phyloP scores from a whole-genome alignment of 2,113 vertebrate species.

The Mola mola region DNA sequence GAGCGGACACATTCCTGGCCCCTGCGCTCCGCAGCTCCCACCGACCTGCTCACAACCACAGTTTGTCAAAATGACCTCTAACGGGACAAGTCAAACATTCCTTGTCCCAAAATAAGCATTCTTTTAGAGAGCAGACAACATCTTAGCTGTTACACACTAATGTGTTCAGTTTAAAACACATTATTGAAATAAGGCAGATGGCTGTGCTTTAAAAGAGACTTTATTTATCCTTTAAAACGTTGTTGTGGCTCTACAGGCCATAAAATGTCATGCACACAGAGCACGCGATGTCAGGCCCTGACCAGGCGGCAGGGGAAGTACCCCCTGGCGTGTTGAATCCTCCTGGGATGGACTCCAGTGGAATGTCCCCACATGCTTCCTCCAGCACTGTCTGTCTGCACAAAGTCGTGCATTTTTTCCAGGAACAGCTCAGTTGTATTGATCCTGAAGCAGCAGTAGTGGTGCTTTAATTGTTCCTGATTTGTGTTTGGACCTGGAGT shows the following conservation, averaged over 20 bases:
- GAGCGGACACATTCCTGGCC: conserved; percentile 67
- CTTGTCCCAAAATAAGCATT: not conserved
- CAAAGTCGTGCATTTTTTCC: conserved; percentile 5
- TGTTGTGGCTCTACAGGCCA: not conserved
- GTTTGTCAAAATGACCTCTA: not conserved
- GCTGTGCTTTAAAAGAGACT: not conserved
- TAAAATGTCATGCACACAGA: conserved; percentile 12
- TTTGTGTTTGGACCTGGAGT: conserved; percentile 2
- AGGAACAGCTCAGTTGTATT: not conserved
- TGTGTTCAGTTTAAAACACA: not conserved
- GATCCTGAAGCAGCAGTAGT: not conserved
- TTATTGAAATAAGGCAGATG: not conserved
- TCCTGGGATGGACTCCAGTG: conserved; percentile 49
- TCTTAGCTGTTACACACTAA: not conserved
- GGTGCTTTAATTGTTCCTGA: not conserved
- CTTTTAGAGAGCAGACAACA: not conserved
- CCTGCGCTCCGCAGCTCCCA: conserved; percentile 37
- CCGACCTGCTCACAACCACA: not conserved
- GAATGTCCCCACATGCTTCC: conserved; percentile 60
- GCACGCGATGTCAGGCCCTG: conserved; percentile 23
- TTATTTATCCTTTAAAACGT: conserved; percentile 8
- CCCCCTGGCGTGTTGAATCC: conserved; percentile 37
- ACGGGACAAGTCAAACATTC: not conserved
- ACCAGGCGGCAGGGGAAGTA: conserved; percentile 22
- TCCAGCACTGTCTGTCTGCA: conserved; percentile 1